Base-by-base conservation (phyloP, 2,888 invertebrate species). In the Pterostichus madidus region DNA sequence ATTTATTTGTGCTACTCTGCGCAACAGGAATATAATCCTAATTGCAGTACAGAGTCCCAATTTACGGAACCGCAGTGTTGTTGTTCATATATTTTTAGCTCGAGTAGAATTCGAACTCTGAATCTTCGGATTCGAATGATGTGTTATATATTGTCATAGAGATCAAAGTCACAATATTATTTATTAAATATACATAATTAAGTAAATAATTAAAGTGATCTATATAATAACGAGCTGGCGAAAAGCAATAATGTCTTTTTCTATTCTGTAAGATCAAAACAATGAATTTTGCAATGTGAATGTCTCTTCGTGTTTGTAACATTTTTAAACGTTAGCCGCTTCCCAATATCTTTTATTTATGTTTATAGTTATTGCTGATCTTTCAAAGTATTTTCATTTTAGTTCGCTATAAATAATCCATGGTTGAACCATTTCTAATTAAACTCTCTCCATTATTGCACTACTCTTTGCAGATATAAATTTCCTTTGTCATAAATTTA, bases 381-480 rank as follows among this genome's bases (percentile, higher is more conserved):
- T 64, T 13, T 32, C n/a, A 64, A 13, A 35, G 32, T 49, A 49
- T 64, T 64, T 64, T 64, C 64, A 64, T 64, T 64, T 64, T 6
- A 31, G 64, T 32, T 49, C 10, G 64, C 64, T 64, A 64, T 64
- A 64, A 64, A 64, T 64, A 64, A 64, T 64, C 64, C 64, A 64
- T 64, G 64, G 32, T 64, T 64, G 64, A 64, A 64, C 64, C 64
- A 64, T 64, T 64, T 64, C 64, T 64, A 64, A 64, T 64, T 64
- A 64, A 64, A 64, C 64, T 64, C 64, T 64, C 64, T 64, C 64
- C 31, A 64, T 64, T 64, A 64, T 64, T 64, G 64, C 64, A 64
- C 64, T 64, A 64, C 32, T 64, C 64, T 64, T 64, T 64, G 64
- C 32, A 73, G 73, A 73, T 46, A 73, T 73, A 73, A 73, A 73